Percentiles rank a stretch among this genome's conserved stretches.
Conservation (phyloP, 2,888 invertebrate species). For the Leptopilina syphax region DNA sequence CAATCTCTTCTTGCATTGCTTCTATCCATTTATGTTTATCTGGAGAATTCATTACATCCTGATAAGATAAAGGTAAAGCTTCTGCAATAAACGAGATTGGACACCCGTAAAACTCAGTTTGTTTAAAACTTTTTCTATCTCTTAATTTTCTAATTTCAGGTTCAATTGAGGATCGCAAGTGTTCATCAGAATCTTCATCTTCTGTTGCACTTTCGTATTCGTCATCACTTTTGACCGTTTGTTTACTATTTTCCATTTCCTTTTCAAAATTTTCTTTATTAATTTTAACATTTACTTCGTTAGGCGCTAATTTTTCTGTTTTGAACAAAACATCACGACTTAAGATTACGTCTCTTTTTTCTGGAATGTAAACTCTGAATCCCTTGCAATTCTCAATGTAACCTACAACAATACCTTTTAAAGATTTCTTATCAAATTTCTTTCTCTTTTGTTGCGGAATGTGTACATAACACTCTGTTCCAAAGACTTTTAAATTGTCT, state of each 20-base stretch:
- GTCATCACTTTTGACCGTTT: neutral
- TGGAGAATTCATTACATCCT: constrained; percentile 15
- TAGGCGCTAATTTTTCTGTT: constrained; percentile 24
- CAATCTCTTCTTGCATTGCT: constrained; percentile 58
- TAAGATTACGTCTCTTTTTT: too few relatives aligned
- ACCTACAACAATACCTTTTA: constrained; percentile 41
- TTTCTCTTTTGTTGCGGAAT: constrained; percentile 41
- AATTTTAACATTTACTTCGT: neutral
- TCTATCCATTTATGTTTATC: constrained; percentile 21
- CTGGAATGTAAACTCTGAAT: too few relatives aligned
- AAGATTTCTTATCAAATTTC: constrained; percentile 43
- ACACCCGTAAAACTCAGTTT: constrained; percentile 33
- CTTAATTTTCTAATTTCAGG: constrained; percentile 11
- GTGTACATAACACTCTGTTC: constrained; percentile 49
- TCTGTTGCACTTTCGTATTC: too few relatives aligned
- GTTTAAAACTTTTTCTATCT: constrained; percentile 3
- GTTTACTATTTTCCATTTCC: too few relatives aligned
- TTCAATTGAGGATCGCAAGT: neutral
- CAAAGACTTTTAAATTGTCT: constrained; percentile 51
- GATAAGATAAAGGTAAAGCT: neutral
- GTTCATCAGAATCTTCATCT: neutral
- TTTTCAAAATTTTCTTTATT: too few relatives aligned
- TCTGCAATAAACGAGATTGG: constrained; percentile 14
- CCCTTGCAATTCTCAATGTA: constrained; percentile 40
- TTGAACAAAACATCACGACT: constrained; percentile 40